Conservation (phyloP, 2,888 invertebrate species). For the Balanococcus diminutus region DNA sequence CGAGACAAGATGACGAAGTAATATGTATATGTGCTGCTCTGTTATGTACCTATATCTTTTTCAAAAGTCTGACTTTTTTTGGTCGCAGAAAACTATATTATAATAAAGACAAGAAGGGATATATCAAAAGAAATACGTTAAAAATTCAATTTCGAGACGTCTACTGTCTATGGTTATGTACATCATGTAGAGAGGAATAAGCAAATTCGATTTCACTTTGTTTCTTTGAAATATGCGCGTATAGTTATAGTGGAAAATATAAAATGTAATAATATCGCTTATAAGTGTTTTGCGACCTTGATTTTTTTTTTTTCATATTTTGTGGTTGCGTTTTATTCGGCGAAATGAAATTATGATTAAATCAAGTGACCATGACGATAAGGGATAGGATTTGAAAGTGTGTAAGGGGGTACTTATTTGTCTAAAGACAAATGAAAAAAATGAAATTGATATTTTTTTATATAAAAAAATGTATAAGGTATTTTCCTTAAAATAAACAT, state of each 20-base stretch:
- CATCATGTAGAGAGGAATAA: neutral
- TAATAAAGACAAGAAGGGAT: neutral
- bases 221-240: neutral
- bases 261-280: conserved; percentile 6
- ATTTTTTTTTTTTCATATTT: neutral
- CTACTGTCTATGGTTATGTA: neutral
- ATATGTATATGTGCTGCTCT: neutral
- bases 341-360: conserved; percentile 3
- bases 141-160: conserved; percentile 4
- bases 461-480: neutral
- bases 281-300: neutral
- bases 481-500: neutral
- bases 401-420: neutral
- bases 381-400: neutral
- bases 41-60: neutral
- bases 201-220: conserved; percentile 20
- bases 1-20: neutral
- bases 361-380: neutral
- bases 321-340: neutral
- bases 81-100: neutral
- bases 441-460: too few relatives aligned
- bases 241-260: neutral
- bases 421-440: too few relatives aligned
- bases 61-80: neutral
- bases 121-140: conserved; percentile 2